Evolutionary conservation across 2,797 vertebrate species (phyloP), one percentile per base, ranked within the genome.

Genomic region (Sebastolobus altivelis): DNA sequence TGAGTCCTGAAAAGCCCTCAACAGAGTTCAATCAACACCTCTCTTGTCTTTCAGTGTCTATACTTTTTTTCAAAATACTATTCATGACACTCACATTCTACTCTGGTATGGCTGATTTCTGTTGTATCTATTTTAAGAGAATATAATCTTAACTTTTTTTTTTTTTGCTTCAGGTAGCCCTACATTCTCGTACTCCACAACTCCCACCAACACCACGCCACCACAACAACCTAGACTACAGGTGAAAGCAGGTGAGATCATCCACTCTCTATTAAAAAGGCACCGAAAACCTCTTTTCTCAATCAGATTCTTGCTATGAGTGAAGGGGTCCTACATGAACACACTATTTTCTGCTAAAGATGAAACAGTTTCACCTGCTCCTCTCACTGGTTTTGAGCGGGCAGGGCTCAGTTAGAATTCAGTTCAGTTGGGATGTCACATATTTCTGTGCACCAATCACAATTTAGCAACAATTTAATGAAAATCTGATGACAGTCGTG

Each of bases 181-280:
- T 1, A 95, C 96, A 0, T 96, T 97, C 89, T 95, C 96, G 0
- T 96, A 96, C 82, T 70, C 95, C 46, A 88, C 96, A 77, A 94
- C 94, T 77, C 93, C 96, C 68, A 95, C 95, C 84, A 96, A 82
- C 90, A 93, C 49, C 89, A 93, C 95, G 16, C 93, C 92, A 40
- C 92, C 92, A 49, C 92, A 88, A 52, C 92, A 94, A 22, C 94
- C 96, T 35, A 91, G 96, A 81, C 89, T 95, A 84, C 95, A 96
- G 79, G 96, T 97, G 77, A 97, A 97, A 95, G 93, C 96, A 90
- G 96, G 96, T 97, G 80, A 94, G 95, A 52, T 12, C 70, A 16
- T 18, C 56, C 4, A 20, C 35, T 65, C 5, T 20, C 27, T 13
- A 11, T 49, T 22, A 52, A 9, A 62, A 49, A 14, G 8, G 22